Base-by-base conservation (phyloP, 2,797 vertebrate genomes). In the Acanthiza pusilla region DNA sequence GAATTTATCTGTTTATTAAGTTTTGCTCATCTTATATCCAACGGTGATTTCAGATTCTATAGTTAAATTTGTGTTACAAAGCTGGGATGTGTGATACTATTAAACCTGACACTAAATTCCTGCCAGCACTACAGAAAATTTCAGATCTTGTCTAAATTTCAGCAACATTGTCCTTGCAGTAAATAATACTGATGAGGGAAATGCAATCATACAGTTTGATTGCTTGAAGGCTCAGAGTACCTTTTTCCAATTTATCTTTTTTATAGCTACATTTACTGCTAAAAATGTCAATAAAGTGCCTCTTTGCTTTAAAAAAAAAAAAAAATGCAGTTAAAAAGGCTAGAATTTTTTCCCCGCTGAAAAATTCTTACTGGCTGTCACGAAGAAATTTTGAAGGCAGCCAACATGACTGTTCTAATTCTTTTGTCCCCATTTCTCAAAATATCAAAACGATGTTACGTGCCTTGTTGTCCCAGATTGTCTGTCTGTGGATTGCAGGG, bases 401-500 rank as follows among this genome's bases (percentile, higher is more conserved):
- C 55, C 68, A 65, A 29, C 60, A 48, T 81, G 93, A 96, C 50
- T 86, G 96, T 77, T 97, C 96, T 78, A 82, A 95, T 96, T 97
- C 78, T 53, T 91, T 77, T 85, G 96, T 75, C 94, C 97, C 84
- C 68, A 0, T 97, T 97, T 96, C 96, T 96, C 92, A 96, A 97
- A 97, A 96, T 97, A 95, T 14, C 93, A 70, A 72, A 82, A 83
- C 10, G 65, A 70, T 90, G 91, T 58, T 71, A 47, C 0, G 54
- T 74, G 74, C 87, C 92, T 83, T 60, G 50, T 60, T 95, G 95
- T 93, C 92, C 94, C 85, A 94, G 91, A 94, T 96, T 74, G 82
- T 75, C 93, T 92, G 88, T 19, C 29, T 6, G 82, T 48, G 47
- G 54, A 70, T 38, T 80, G 81, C 79, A 82, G 85, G 81, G 51